phyloP scores from a whole-genome alignment of 2,113 vertebrate species.

The Pelvicachromis taeniatus region DNA sequence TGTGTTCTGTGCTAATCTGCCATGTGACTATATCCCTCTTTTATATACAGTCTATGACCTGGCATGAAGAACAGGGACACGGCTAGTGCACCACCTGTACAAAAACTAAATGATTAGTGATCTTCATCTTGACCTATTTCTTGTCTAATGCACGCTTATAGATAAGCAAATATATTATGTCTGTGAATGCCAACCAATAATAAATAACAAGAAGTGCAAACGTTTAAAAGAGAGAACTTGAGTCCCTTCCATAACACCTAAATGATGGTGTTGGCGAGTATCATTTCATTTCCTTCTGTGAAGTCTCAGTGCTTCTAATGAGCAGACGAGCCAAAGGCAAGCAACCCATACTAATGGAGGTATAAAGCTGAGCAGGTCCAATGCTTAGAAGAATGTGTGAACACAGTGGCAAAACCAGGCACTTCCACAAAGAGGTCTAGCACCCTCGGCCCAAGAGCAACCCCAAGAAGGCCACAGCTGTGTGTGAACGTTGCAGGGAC shows the following conservation, averaged over 20 bases:
- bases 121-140: not conserved
- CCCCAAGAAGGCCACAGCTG: slow-evolving; percentile 46
- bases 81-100: not conserved
- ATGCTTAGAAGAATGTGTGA: slow-evolving; percentile 65
- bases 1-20: not conserved
- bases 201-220: not conserved
- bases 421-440: slow-evolving; percentile 63
- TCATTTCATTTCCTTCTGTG: not conserved
- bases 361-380: slow-evolving; percentile 7
- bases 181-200: not conserved
- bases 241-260: not conserved
- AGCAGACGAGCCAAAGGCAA: not conserved
- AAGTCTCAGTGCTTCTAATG: not conserved
- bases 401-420: slow-evolving; percentile 70
- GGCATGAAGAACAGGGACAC: not conserved
- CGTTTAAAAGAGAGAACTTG: not conserved
- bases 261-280: not conserved
- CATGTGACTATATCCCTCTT: not conserved
- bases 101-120: not conserved
- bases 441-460: slow-evolving; percentile 57
- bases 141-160: not conserved
- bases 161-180: not conserved
- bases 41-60: not conserved
- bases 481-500: slow-evolving; percentile 46
- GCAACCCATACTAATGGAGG: not conserved